Percentiles rank a stretch among this genome's conserved stretches.
phyloP scores from a whole-genome alignment of 1,140 invertebrate genomes.

The Zaprionus capensis region DNA sequence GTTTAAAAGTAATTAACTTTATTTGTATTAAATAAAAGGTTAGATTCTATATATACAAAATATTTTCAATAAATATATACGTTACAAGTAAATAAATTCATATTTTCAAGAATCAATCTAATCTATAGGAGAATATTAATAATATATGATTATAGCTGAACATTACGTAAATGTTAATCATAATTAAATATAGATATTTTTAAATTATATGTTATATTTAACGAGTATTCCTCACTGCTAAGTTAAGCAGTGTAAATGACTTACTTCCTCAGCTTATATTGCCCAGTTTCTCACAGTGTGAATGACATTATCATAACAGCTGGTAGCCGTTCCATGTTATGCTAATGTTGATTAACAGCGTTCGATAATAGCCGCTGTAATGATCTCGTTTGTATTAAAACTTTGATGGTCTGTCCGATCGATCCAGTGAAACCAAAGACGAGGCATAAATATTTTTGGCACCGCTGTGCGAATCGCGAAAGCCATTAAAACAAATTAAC shows the following conservation, averaged over 20 bases:
- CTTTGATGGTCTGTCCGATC: conserved; percentile 37
- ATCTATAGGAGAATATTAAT: neutral
- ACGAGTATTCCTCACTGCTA: no score
- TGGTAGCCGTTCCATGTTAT: conserved; percentile 34
- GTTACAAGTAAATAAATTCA: no score
- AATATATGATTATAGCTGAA: neutral
- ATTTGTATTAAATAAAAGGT: no score
- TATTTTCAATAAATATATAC: no score
- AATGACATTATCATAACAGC: neutral
- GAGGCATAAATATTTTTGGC: conserved; percentile 44
- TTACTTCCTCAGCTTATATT: neutral
- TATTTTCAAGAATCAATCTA: no score
- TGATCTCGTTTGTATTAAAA: conserved; percentile 45
- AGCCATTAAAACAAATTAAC: conserved; percentile 71
- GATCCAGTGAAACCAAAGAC: conserved; percentile 53
- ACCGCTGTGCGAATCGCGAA: conserved; percentile 31
- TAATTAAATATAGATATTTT: no score
- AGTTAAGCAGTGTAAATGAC: no score
- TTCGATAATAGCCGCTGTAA: conserved; percentile 50
- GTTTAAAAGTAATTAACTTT: no score
- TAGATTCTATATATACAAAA: no score
- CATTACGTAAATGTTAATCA: no score
- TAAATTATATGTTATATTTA: no score
- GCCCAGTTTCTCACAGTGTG: conserved; percentile 33
- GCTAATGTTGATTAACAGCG: conserved; percentile 56